These are phyloP conservation scores for Yponomeuta cagnagella DNA, from an alignment of 2,888 invertebrate genomes.

Conservation along the genomic window DNA sequence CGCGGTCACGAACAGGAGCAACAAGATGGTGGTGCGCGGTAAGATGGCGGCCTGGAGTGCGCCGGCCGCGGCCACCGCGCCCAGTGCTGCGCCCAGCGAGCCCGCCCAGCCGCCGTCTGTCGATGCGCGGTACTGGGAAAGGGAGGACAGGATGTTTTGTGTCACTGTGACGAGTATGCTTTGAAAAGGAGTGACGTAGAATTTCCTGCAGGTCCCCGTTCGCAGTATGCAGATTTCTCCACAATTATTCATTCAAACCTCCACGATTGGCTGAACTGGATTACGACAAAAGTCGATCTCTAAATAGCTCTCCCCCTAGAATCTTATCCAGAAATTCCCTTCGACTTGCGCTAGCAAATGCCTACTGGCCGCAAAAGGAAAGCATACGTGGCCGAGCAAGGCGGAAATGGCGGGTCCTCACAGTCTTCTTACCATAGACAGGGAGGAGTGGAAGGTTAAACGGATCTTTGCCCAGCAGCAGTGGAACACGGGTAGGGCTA, in stretches of 20 bases:
- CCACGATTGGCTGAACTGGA: no score
- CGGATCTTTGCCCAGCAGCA: no score
- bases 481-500: no score
- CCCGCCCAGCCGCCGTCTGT: slow-evolving; percentile 91
- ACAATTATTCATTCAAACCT: not conserved
- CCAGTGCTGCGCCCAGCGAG: slow-evolving; percentile 85
- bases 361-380: no score
- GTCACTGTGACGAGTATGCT: not conserved
- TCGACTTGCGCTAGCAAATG: no score
- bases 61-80: slow-evolving; percentile 85
- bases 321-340: no score
- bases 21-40: slow-evolving; percentile 88
- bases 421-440: no score
- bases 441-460: no score
- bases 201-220: not conserved
- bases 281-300: no score
- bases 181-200: not conserved
- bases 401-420: no score
- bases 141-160: not conserved
- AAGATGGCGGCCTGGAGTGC: slow-evolving; percentile 85
- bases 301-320: no score
- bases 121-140: slow-evolving; percentile 86
- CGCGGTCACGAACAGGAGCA: slow-evolving; percentile 89
- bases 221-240: not conserved
- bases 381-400: no score